Evolutionary conservation across 1,140 invertebrate genomes (phyloP), one percentile per base, ranked within the genome.

Genomic region (Drosophila insularis): DNA sequence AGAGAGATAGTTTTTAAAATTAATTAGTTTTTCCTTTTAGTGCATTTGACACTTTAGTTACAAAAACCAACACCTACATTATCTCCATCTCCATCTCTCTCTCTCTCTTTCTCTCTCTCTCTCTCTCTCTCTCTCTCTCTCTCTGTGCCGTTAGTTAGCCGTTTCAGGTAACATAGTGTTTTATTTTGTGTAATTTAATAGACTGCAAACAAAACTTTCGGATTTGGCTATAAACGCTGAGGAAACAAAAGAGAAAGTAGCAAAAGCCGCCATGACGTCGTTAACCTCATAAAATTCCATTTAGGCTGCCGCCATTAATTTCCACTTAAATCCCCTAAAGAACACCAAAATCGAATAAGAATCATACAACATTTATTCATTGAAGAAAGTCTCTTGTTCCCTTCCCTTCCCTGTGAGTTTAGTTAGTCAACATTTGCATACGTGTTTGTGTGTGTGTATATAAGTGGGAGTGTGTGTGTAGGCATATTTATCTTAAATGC

Each of bases 401-500:
- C 27, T 37, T 35, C 62, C 80, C 74, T 84, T 8, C 10, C 19
- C 43, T 21, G 2, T 37, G 10, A 13, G 11, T 5, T 50, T 10
- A 50, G 43, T 50, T 4, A 21, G 43, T 50, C 43, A 50, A 50
- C 17, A 50, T 50, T 50, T 50, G 43, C 43, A 50, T 50, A 46
- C 11, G 43, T 46, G n/a, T 40, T 6, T 39, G 37, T 39, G 37
- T 39, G 11, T 11, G 39, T 40, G 39, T 40, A 3, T 40, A 3
- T 6, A 17, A 17, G 43, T 21, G 13, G 7, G 43, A 11, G 43
- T 21, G 43, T 50, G 43, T 21, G 17, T 50, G 2, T 50, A 50
- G 82, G 80, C 80, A 79, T 82, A 75, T 63, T 46, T 55, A 78
- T 71, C 53, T 62, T 55, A 53, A 71, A 75, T 75, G 73, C 61